Percentiles rank a stretch among this genome's conserved stretches.
phyloP scores from a whole-genome alignment of 1,140 invertebrate species.

The Drosophila teissieri region DNA sequence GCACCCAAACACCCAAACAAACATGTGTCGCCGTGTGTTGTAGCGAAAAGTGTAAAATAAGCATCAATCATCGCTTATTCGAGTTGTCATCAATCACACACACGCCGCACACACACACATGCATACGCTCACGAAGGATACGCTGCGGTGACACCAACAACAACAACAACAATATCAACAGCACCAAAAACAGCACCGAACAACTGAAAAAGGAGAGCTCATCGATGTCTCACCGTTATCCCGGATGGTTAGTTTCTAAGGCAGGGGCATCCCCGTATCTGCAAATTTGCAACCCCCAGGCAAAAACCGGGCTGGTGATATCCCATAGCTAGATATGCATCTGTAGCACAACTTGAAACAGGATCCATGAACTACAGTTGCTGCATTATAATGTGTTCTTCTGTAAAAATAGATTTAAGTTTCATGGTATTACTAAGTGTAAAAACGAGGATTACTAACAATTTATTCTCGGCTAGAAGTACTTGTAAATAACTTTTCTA shows the following conservation, averaged over 20 bases:
- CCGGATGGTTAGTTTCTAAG: slow-evolving; percentile 55
- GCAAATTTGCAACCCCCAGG: slow-evolving; percentile 50
- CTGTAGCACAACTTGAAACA: not conserved
- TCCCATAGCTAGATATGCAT: not conserved
- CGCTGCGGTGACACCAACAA: slow-evolving; percentile 53
- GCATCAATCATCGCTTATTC: slow-evolving; percentile 84
- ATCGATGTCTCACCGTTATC: slow-evolving; percentile 38
- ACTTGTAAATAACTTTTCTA: too few species aligned
- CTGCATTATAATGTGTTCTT: too few species aligned
- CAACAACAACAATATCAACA: slow-evolving; percentile 28
- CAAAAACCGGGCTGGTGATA: not conserved
- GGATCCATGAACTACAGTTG: not conserved
- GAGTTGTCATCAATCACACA: slow-evolving; percentile 83
- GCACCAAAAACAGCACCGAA: slow-evolving; percentile 33
- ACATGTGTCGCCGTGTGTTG: slow-evolving; percentile 80
- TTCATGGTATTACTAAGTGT: too few species aligned
- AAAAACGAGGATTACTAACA: too few species aligned
- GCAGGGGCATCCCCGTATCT: slow-evolving; percentile 7
- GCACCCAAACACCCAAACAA: slow-evolving; percentile 62
- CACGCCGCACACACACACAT: slow-evolving; percentile 63
- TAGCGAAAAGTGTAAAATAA: slow-evolving; percentile 83
- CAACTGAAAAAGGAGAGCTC: slow-evolving; percentile 26
- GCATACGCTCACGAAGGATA: slow-evolving; percentile 13
- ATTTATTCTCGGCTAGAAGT: too few species aligned
- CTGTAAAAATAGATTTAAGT: too few species aligned